Evolutionary conservation across 2,113 vertebrate genomes (phyloP), one percentile per base, ranked within the genome.

Genomic region (Megaceryle maxima): DNA sequence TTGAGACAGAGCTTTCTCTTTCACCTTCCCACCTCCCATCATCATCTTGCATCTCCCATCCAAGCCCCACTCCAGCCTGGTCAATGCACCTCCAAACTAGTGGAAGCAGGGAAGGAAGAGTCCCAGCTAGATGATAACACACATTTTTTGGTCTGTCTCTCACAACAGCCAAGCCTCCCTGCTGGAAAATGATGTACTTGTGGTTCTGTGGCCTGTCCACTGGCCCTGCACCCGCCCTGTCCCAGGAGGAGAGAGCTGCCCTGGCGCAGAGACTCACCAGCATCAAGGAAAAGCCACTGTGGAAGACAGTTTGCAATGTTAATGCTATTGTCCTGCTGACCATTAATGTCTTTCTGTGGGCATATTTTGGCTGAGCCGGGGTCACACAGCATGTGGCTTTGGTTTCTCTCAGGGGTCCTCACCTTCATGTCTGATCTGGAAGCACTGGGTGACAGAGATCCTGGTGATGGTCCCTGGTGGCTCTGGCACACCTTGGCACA

Each of bases 321-420:
- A 99, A 99, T 2, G 99, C 98, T 13, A 9, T 99, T 28, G 39
- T 99, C 62, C 97, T 99, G 29, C 91, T 99, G 68, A 81, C 97
- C 10, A 37, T 98, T 62, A 99, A 99, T 19, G 88, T 99, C 51
- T 99, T 99, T 92, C 97, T 99, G 25, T 99, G 99, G 99, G 99
- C 98, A 1, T 99, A 99, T 82, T 99, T 99, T 4, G 98, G 98
- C 41, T 98, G 92, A 98, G 87, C n/a, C 29, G 44, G 68, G 39
- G 3, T 41, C 1, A 88, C 77, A 78, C 31, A 43, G 18, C 1
- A 0, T 1, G 3, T 56, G 69, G 62, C 62, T 91, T 81, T 48
- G 73, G 24, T 60, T 84, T 69, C 60, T 77, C 28, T 78, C 63
- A 24, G 31, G 10, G 8, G 21, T 43, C 43, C 37, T 88, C 67